Percentiles rank a stretch among this genome's conserved stretches.
These are phyloP conservation scores for Patagioenas fasciata DNA, from an alignment of 2,113 vertebrate species.

Conservation along the genomic window DNA sequence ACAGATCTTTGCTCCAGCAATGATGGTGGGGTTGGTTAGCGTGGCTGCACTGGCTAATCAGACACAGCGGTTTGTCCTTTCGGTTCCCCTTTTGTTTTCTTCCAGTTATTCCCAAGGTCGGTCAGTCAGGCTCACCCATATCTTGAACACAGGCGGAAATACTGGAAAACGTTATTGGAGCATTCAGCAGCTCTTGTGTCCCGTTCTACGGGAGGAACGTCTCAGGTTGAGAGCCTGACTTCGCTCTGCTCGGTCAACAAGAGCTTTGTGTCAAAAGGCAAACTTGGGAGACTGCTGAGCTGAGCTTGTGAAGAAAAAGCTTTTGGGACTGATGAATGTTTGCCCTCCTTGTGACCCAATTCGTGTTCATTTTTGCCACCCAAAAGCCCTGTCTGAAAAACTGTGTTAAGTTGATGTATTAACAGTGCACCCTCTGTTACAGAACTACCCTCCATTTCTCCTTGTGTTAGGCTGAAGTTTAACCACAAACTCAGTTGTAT, in stretches of 20 bases:
- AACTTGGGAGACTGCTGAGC: neutral
- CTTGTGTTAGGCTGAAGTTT: neutral
- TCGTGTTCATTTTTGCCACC: neutral
- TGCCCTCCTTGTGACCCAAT: neutral
- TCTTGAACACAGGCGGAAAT: neutral
- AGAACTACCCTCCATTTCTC: neutral
- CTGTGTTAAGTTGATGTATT: neutral
- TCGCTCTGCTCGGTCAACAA: neutral
- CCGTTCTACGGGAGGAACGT: neutral
- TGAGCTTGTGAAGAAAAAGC: neutral
- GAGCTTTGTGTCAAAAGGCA: neutral
- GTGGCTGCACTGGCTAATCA: neutral
- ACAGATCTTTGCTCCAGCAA: neutral
- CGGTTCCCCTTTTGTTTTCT: neutral
- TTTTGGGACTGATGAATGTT: neutral
- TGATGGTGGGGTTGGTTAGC: fast-evolving
- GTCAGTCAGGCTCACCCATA: neutral
- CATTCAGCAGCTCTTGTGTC: fast-evolving
- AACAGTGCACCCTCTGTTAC: neutral
- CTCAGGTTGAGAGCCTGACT: neutral
- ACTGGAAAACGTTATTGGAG: neutral
- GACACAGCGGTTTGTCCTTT: neutral
- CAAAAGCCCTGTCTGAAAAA: neutral
- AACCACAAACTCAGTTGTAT: neutral
- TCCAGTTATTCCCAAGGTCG: neutral